These are phyloP conservation scores for Eulemur macaco DNA, from an alignment of 2,113 vertebrate species.

Conservation along the genomic window DNA sequence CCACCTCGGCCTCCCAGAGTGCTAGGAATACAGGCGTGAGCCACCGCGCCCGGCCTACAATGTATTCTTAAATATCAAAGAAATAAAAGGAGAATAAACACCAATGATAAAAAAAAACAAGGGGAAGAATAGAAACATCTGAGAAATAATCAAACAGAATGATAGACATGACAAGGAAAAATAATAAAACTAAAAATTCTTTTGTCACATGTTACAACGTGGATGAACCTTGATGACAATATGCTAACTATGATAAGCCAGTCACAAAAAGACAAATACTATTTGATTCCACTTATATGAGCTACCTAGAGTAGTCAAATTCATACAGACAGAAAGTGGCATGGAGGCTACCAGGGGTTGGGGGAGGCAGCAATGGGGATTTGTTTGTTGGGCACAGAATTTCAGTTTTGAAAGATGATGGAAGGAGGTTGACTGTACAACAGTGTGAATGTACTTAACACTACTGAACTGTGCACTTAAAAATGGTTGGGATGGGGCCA, in stretches of 20 bases:
- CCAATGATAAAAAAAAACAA: background rate
- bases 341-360: background rate
- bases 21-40: no score
- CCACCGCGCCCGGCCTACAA: background rate
- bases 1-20: no score
- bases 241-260: background rate
- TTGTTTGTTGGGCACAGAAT: background rate
- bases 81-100: background rate
- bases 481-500: background rate
- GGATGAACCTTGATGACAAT: background rate
- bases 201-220: no score
- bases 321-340: background rate
- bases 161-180: background rate
- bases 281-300: background rate
- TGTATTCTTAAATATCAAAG: background rate
- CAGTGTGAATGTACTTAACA: background rate
- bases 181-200: background rate
- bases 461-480: background rate
- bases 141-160: background rate
- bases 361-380: background rate
- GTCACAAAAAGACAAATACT: background rate
- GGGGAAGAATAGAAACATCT: background rate
- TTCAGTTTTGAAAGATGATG: background rate
- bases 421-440: background rate
- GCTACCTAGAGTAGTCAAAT: background rate